Evolutionary conservation across 2,888 invertebrate genomes (phyloP), one percentile per base, ranked within the genome.

Genomic region (Trachelus tabidus): DNA sequence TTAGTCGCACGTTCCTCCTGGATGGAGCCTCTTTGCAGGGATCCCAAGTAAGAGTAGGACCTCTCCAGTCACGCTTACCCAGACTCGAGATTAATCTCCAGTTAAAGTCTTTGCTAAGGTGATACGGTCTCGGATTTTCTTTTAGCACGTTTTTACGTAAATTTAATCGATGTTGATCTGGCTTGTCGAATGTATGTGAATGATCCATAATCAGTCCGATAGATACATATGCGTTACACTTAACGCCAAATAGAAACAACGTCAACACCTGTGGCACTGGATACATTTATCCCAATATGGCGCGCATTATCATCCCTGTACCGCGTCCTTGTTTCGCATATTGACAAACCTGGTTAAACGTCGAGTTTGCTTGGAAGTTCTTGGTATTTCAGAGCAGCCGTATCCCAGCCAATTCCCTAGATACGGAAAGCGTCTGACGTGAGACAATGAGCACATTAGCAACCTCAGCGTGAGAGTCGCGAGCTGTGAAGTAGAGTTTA

Each of bases 1-100:
- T 91, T 90, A 90, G 90, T 91, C 90, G 88, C 90, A 87, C 89
- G 87, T 88, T 87, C 87, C 84, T 86, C 83, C 68, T 86, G 87
- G 86, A 88, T 88, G 84, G 86, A 88, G 87, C 86, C 81, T 82
- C 81, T 81, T 81, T 81, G 76, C 56, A 56, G 23, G 56, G 23
- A 56, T 15, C 56, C 23, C 23, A 56, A 56, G 56, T 56, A 23
- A 23, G 56, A 56, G 23, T 56, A 56, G 56, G 23, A 23, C 78
- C 78, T 79, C 77, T 69, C 78, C 79, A 12, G 23, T 6, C 23
- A 56, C 9, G 23, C 56, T 56, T 23, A 23, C 56, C 23, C 56
- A 56, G 23, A 56, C 56, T 23, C 9, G 56, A 56, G 56, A 56
- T 56, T 23, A 56, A 23, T 56, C 9, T 9, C 9, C 2, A 9